Percentiles rank a stretch among this genome's conserved stretches.
Evolutionary conservation across 2,888 invertebrate genomes (phyloP).

Genomic region (Ochropleura plecta): DNA sequence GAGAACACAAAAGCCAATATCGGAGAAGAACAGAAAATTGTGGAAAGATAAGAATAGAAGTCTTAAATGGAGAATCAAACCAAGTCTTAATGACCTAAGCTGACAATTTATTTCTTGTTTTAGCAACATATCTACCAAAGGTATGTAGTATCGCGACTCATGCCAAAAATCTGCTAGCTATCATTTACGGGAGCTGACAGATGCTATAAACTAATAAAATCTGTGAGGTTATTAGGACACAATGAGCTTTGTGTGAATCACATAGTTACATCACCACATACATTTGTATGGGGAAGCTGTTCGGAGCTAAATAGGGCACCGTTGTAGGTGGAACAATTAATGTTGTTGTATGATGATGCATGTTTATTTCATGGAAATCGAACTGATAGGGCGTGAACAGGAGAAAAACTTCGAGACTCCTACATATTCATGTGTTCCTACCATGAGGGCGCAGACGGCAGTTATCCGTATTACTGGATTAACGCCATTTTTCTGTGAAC

Average conservation of each 20-base stretch:
- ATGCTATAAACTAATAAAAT: slow-evolving; percentile 39
- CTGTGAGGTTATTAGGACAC: slow-evolving; percentile 28
- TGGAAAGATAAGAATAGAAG: neutral
- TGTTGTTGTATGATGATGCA: neutral
- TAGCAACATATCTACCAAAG: too few species aligned
- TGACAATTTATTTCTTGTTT: neutral
- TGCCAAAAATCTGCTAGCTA: slow-evolving; percentile 9
- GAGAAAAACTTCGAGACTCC: neutral
- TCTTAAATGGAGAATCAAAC: neutral
- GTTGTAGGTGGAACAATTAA: slow-evolving; percentile 20
- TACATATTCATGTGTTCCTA: neutral
- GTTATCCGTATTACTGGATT: neutral
- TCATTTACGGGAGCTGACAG: slow-evolving; percentile 25
- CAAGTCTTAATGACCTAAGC: neutral
- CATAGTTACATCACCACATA: slow-evolving; percentile 33
- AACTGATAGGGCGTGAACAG: neutral
- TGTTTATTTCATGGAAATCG: neutral
- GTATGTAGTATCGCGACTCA: slow-evolving; percentile 3
- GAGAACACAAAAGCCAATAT: slow-evolving; percentile 4
- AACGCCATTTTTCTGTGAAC: neutral
- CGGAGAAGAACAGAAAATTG: neutral
- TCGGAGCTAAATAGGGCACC: slow-evolving; percentile 5
- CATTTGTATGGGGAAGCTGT: slow-evolving; percentile 14
- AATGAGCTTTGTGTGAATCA: slow-evolving; percentile 49
- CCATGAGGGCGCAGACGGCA: neutral